Evolutionary conservation across 2,113 vertebrate species (phyloP).

Genomic region (Neolamprologus devosi): DNA sequence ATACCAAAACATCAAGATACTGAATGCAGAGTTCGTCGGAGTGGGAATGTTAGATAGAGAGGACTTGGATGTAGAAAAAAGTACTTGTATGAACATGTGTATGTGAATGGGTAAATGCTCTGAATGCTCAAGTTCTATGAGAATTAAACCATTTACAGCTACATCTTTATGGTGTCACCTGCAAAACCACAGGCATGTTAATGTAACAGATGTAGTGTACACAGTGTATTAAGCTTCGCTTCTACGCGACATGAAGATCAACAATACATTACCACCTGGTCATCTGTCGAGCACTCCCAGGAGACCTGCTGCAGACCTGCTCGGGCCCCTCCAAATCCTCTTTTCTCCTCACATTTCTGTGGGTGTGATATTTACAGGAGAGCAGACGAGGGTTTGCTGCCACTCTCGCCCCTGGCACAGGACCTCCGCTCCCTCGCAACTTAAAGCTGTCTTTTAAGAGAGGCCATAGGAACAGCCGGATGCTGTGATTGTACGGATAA

Average conservation of each 20-base stretch:
- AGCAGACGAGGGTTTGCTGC: constrained; percentile 50
- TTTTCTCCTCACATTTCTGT: constrained; percentile 42
- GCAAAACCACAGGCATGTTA: neutral
- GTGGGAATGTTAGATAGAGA: neutral
- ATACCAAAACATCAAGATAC: neutral
- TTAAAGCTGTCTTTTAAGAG: constrained; percentile 33
- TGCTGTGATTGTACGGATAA: constrained; percentile 54
- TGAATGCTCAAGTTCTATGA: neutral
- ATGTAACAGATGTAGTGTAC: constrained; percentile 20
- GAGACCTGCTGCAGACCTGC: constrained; percentile 25
- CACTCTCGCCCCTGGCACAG: constrained; percentile 55
- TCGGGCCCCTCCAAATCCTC: constrained; percentile 54
- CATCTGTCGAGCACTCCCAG: constrained; percentile 28
- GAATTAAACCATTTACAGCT: neutral
- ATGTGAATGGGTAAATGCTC: neutral
- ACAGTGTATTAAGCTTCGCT: neutral
- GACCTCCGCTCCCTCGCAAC: constrained; percentile 18
- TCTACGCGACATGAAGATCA: neutral
- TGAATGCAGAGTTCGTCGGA: neutral
- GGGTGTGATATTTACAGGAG: constrained; percentile 48
- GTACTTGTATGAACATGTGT: neutral
- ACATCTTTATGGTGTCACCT: neutral
- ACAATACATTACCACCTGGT: constrained; percentile 47
- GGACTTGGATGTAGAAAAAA: neutral
- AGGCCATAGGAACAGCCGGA: constrained; percentile 29